Evolutionary conservation across 2,888 invertebrate species (phyloP).

Genomic region (Xanthorhoe spadicearia): DNA sequence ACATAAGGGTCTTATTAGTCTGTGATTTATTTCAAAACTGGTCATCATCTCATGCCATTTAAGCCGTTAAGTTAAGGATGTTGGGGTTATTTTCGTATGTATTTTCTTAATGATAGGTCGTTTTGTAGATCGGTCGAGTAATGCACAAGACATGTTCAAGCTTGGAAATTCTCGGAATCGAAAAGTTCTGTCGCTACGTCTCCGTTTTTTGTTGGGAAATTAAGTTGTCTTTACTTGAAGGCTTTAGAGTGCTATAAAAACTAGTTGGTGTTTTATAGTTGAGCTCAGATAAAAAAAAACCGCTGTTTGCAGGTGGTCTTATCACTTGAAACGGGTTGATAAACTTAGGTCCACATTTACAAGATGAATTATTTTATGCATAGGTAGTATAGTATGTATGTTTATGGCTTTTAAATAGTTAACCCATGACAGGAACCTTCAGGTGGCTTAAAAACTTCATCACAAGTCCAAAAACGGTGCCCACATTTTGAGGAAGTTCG

Average conservation of each 20-base stretch:
- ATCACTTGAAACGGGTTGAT: not conserved
- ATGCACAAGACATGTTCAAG: conserved; percentile 72
- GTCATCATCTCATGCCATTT: conserved; percentile 30
- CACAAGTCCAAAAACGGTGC: no score
- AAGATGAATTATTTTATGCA: not conserved
- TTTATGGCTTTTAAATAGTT: no score
- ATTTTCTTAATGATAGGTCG: conserved; percentile 8
- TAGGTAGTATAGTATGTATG: no score
- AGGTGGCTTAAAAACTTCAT: no score
- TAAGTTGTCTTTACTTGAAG: conserved; percentile 67
- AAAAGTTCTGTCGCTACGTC: conserved; percentile 63
- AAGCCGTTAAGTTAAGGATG: not conserved
- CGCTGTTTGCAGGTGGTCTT: conserved; percentile 27
- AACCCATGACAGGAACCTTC: no score
- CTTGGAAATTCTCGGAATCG: conserved; percentile 70
- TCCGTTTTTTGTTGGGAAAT: conserved; percentile 61
- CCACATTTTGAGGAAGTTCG: no score
- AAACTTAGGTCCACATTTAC: not conserved
- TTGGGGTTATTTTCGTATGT: conserved; percentile 41
- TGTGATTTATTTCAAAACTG: conserved; percentile 48
- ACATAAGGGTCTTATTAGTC: conserved; percentile 70
- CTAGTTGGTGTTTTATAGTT: conserved; percentile 11
- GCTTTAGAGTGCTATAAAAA: conserved; percentile 15
- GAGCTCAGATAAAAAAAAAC: not conserved
- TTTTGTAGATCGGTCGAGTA: conserved; percentile 44